Percentiles rank a stretch among this genome's conserved stretches.
Conservation (phyloP, 1,140 invertebrate species). For the Delia radicum region DNA sequence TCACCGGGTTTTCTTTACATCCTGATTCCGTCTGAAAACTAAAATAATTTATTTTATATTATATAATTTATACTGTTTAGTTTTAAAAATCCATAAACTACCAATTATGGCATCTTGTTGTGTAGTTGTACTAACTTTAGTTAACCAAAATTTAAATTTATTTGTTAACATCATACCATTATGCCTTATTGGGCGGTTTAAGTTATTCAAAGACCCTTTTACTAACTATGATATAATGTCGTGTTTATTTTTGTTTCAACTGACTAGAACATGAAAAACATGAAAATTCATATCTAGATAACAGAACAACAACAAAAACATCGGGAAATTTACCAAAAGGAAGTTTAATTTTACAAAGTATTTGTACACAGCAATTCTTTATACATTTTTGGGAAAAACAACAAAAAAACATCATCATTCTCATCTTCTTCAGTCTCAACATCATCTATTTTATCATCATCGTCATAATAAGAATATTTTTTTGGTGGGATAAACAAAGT, state of each 20-base stretch:
- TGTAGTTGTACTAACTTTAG: too few relatives aligned
- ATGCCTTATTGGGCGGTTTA: not conserved
- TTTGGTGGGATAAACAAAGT: not conserved
- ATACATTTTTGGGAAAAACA: not conserved
- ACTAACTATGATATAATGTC: slow-evolving; percentile 1
- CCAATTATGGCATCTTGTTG: not conserved
- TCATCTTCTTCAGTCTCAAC: not conserved
- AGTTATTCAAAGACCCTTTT: not conserved
- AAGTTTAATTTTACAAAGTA: not conserved
- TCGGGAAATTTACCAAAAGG: not conserved
- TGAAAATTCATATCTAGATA: slow-evolving; percentile 21
- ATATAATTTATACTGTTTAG: too few relatives aligned
- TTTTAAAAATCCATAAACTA: not conserved
- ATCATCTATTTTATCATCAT: not conserved
- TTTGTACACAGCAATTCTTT: not conserved
- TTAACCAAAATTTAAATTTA: slow-evolving; percentile 1
- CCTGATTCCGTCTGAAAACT: too few relatives aligned
- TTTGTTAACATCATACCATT: not conserved
- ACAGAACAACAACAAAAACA: not conserved
- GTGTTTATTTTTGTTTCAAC: not conserved
- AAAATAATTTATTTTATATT: too few relatives aligned
- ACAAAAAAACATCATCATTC: not conserved
- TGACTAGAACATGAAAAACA: slow-evolving; percentile 12
- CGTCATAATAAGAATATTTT: not conserved
- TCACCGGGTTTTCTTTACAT: too few relatives aligned